Conservation (phyloP, 2,888 invertebrate species). For the Archips crataeganus region DNA sequence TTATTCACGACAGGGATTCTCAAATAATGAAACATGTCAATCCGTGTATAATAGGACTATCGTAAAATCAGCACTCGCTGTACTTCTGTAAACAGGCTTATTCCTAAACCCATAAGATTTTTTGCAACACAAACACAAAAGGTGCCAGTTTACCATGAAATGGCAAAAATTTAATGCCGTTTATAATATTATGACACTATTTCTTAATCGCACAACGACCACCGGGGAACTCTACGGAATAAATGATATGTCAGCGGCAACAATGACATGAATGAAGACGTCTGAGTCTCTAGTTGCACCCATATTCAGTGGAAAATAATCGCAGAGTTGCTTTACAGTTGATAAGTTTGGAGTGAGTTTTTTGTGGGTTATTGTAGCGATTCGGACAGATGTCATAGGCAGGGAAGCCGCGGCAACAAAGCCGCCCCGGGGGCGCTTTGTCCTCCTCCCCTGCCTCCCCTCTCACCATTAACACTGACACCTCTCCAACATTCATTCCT, state of each 20-base stretch:
- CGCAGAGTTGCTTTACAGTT: conserved; percentile 70
- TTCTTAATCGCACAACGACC: conserved; percentile 60
- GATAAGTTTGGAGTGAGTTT: conserved; percentile 78
- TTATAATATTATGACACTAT: conserved; percentile 78
- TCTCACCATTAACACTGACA: conserved; percentile 80
- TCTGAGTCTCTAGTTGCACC: conserved; percentile 53
- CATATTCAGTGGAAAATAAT: conserved; percentile 74
- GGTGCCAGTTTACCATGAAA: conserved; percentile 54
- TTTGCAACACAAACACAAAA: conserved; percentile 39
- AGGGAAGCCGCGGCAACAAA: conserved; percentile 79
- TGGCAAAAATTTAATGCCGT: conserved; percentile 61
- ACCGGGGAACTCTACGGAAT: conserved; percentile 68
- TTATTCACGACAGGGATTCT: neutral
- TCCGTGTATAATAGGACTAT: conserved; percentile 26
- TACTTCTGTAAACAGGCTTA: conserved; percentile 35
- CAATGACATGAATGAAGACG: conserved; percentile 77
- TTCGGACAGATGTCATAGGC: conserved; percentile 84
- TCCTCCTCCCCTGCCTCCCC: conserved; percentile 72
- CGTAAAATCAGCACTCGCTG: conserved; percentile 27
- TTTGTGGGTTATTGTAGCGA: conserved; percentile 83
- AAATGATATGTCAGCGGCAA: conserved; percentile 77
- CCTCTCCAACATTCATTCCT: conserved; percentile 76
- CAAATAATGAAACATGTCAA: conserved; percentile 31
- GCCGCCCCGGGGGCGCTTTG: conserved; percentile 82
- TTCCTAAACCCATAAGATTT: conserved; percentile 38